A percentile compares a stretch with the other conserved stretches of the same genome.
These are phyloP conservation scores for Natator depressus DNA, from an alignment of 2,113 vertebrate species.

Conservation along the genomic window DNA sequence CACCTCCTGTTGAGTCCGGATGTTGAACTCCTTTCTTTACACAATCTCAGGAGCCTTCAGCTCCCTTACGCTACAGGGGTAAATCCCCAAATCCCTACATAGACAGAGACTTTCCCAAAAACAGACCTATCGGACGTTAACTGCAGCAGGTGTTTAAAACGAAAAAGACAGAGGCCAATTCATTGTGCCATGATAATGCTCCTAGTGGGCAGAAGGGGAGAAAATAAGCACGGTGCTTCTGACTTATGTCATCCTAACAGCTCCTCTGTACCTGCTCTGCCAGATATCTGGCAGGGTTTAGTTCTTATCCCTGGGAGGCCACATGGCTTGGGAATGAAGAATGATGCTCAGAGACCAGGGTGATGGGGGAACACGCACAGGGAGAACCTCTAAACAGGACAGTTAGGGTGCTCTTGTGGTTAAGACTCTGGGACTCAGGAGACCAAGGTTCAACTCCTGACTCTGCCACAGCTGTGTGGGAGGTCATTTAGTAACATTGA, in stretches of 20 bases:
- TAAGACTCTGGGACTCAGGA: background rate
- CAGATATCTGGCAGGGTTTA: background rate
- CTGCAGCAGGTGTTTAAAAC: background rate
- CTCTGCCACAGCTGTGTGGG: accelerated
- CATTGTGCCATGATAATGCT: background rate
- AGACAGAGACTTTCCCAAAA: background rate
- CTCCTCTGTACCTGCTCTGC: background rate
- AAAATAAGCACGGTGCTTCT: background rate
- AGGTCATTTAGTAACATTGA: too few relatives aligned
- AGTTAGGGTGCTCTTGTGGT: background rate
- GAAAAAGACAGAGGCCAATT: background rate
- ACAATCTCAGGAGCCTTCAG: background rate
- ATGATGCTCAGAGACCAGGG: accelerated
- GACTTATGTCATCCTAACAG: background rate
- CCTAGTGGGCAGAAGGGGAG: background rate
- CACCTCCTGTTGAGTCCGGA: conserved; percentile 54
- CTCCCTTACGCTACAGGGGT: background rate
- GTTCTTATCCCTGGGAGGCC: background rate
- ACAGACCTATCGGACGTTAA: background rate
- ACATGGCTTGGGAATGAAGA: background rate
- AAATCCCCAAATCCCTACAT: background rate
- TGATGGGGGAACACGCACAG: background rate
- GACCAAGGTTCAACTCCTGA: background rate
- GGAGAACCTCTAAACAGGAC: background rate
- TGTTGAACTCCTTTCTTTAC: background rate